Base-by-base conservation (phyloP, 2,888 invertebrate genomes). In the Rotaria sp. region DNA sequence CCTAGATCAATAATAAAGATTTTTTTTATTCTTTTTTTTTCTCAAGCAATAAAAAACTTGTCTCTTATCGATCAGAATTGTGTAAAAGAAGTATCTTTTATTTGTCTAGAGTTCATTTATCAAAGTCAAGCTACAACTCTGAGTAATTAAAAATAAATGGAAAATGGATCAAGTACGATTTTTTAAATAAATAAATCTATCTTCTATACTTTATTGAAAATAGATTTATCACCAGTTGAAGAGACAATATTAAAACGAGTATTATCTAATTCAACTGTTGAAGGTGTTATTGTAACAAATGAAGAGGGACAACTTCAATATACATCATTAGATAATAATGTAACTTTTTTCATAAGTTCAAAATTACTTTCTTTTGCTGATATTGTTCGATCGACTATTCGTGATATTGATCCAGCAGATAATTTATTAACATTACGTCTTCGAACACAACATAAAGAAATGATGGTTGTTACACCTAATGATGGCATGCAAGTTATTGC, bases 341-440 rank as follows among this genome's bases (percentile, higher is more conserved):
- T 45, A 0, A 80, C 80, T n/a, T 80, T 80, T 80, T 10, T 18
- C 10, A 80, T 80, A 26, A 10, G 26, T n/a, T 45, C 80, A 26
- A 80, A 80, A 13, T n/a, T 80, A n/a, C 15, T 80, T n/a, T 26
- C 41, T 15, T 80, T 80, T 26, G 45, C 24, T 45, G 11, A 41
- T 15, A 7, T 45, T 13, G 26, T 2, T 26, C 80, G 80, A 26
- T 41, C 80, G 21, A n/a, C n/a, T 80, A 80, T 80, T 80, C 80
- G 80, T 13, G 80, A 80, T 80, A 45, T 80, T 11, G 45, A 80
- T 45, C 80, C 80, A 80, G 45, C 45, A 45, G 45, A 80, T 80
- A 45, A 41, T n/a, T 45, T 80, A 11, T 45, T 80, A 80, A 80
- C 80, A 41, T 3, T 80, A 26, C 80, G 80, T 26, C 26, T 80